Evolutionary conservation across 2,797 vertebrate species (phyloP), one percentile per base, ranked within the genome.

Genomic region (Leptodactylus fallax): DNA sequence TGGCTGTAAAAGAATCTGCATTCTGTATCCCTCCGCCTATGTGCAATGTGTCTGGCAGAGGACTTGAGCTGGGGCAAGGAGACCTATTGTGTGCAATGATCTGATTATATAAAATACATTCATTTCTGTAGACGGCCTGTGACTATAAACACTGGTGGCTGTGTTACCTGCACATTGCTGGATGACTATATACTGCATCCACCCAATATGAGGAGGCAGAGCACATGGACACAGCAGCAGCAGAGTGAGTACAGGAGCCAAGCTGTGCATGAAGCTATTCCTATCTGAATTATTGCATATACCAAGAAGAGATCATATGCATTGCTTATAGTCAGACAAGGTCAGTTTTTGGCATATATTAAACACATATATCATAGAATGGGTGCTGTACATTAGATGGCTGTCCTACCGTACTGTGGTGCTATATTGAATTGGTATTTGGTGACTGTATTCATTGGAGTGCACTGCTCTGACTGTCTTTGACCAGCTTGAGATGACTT

Each of bases 161-260:
- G 17, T 5, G 0, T 47, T 49, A 13, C 72, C 72, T 76, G 71
- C 21, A 76, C 21, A 13, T 10, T 9, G 21, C 16, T 7, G 3
- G 12, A 14, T 74, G 19, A 47, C 8, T 21, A 11, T 21, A 49
- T 11, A 49, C 72, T n/a, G 79, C 58, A 36, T 23, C 55, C 56
- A 69, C 27, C 49, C 47, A 71, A 3, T 13, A 72, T 60, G 67
- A 74, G 53, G 4, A 84, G 51, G 25, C 10, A 67, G 14, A 58
- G 25, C 82, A n/a, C 16, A 27, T 58, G 82, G 82, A 60, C 2
- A 7, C 67, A 84, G 51, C 65, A 84, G 51, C 65, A 71, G 67
- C 51, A 45, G 23, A 72, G 81, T 71, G 49, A 83, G 81, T 69
- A 83, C 51, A 23, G 47, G 76, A 55, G 51, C 11, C 65, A 19